Evolutionary conservation across 2,113 vertebrate species (phyloP).

Genomic region (Sclerurus mexicanus): DNA sequence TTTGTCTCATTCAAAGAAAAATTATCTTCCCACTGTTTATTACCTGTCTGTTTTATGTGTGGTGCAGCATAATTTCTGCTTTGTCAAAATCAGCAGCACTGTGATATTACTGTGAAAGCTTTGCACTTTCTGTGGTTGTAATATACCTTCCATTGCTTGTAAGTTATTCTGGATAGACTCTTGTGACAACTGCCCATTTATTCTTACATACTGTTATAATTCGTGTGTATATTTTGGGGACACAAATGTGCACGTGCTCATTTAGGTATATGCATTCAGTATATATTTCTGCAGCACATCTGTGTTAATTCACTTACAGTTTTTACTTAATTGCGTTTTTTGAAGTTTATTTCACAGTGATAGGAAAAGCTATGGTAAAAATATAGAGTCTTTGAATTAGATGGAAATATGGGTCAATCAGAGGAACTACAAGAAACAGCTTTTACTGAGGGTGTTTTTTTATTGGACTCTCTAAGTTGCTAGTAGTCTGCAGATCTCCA

Average conservation of each 20-base stretch:
- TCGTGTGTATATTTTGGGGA: background rate
- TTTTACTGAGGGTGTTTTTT: background rate
- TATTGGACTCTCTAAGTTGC: background rate
- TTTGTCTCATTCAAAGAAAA: background rate
- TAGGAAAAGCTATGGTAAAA: background rate
- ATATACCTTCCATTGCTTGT: background rate
- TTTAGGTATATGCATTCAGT: background rate
- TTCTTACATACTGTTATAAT: background rate
- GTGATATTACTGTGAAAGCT: background rate
- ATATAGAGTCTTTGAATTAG: background rate
- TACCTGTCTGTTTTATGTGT: background rate
- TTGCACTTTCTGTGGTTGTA: background rate
- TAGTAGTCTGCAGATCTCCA: background rate
- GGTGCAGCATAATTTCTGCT: background rate
- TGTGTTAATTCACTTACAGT: background rate
- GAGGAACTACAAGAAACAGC: background rate
- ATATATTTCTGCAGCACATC: background rate
- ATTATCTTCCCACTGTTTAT: background rate
- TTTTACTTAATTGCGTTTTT: background rate
- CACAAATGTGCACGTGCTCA: rapidly evolving
- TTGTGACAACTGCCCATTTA: background rate
- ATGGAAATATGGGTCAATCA: background rate
- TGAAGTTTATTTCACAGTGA: background rate
- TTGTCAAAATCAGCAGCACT: background rate
- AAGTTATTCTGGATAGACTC: background rate